Percentiles rank a stretch among this genome's conserved stretches.
Evolutionary conservation across 2,888 invertebrate genomes (phyloP).

Genomic region (Athripsodes cinereus): DNA sequence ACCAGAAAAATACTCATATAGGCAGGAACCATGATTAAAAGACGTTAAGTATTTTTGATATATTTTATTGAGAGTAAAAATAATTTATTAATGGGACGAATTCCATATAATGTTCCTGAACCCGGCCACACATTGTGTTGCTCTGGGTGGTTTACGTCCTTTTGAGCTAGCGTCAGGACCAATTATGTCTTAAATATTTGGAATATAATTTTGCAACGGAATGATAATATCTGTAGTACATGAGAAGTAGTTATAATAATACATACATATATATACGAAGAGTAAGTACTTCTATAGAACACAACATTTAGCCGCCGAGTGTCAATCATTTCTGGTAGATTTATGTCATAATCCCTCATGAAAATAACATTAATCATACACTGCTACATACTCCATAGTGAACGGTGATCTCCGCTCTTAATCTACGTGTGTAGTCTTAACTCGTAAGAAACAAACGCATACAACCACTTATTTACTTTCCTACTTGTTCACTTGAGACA

Average conservation of each 20-base stretch:
- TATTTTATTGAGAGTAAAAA: no score
- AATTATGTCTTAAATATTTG: constrained; percentile 26
- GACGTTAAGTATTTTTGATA: no score
- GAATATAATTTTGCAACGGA: constrained; percentile 8
- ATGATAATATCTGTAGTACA: background rate
- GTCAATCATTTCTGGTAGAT: constrained; percentile 14
- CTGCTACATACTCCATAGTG: background rate
- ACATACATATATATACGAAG: no score
- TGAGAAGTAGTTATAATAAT: background rate
- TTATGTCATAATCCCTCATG: constrained; percentile 20
- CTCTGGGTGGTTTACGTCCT: constrained; percentile 22
- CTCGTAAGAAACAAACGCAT: no score
- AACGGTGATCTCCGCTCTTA: background rate
- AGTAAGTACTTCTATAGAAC: background rate
- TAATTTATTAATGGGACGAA: no score
- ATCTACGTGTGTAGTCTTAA: background rate
- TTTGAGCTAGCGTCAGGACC: constrained; percentile 11
- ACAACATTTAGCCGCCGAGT: constrained; percentile 3
- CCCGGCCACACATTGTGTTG: background rate
- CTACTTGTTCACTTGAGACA: no score
- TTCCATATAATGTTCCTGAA: background rate
- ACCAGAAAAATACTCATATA: no score
- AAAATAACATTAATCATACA: constrained; percentile 18
- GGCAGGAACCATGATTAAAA: no score
- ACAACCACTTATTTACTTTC: no score